These are phyloP conservation scores for Hydropotes inermis DNA, from an alignment of 2,113 vertebrate genomes.

Conservation along the genomic window DNA sequence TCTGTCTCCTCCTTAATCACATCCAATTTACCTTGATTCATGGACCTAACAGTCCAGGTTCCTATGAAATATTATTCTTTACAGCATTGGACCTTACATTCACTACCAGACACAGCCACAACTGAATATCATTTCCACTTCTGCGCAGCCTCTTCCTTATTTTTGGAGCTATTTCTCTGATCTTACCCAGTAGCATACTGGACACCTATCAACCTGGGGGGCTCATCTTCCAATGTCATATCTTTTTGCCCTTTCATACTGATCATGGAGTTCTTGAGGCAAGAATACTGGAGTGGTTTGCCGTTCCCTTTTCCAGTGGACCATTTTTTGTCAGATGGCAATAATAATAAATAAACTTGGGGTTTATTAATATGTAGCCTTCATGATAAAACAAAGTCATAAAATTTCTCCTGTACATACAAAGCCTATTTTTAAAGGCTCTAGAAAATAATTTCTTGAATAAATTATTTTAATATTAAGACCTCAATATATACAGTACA, in stretches of 20 bases:
- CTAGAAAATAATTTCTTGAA: background rate
- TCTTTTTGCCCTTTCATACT: background rate
- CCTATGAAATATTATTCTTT: background rate
- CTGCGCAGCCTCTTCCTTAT: background rate
- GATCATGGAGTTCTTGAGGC: background rate
- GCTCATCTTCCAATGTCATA: background rate
- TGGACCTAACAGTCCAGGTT: background rate
- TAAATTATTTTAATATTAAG: background rate
- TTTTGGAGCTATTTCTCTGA: background rate
- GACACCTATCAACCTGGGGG: background rate
- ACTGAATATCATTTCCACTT: background rate
- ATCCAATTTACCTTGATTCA: background rate
- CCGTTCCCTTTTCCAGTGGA: background rate
- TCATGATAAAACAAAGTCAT: background rate
- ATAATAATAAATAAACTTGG: background rate
- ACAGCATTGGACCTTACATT: background rate
- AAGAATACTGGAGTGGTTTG: background rate
- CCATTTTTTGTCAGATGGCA: background rate
- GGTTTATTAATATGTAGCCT: background rate
- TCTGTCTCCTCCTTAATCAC: background rate
- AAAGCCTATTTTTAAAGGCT: background rate
- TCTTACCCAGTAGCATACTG: background rate
- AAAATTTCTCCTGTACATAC: background rate
- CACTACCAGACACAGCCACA: background rate
- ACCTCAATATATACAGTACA: background rate